Evolutionary conservation across 1,140 invertebrate species (phyloP).

Genomic region (Tetragonula clypearis): DNA sequence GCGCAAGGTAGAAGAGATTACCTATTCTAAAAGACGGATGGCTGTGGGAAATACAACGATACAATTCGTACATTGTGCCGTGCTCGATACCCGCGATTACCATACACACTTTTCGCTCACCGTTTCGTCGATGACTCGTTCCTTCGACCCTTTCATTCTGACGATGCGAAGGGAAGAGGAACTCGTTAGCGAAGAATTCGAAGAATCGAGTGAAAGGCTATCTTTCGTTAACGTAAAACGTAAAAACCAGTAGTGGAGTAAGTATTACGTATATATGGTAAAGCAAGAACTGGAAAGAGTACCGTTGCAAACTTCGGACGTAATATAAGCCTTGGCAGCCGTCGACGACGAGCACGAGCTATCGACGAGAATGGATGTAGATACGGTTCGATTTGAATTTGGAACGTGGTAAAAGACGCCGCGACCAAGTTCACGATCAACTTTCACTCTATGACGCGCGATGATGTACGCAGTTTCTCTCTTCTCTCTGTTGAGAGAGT

Average conservation of each 20-base stretch:
- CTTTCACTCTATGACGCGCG: slow-evolving; percentile 73
- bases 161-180: neutral
- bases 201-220: neutral
- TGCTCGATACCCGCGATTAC: too few relatives aligned
- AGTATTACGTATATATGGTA: neutral
- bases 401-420: neutral
- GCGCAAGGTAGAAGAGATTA: neutral
- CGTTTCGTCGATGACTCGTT: neutral
- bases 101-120: rapidly evolving
- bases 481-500: slow-evolving; percentile 19
- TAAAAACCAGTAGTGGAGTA: neutral
- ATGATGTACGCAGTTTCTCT: slow-evolving; percentile 63
- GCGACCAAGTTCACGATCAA: slow-evolving; percentile 79
- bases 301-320: neutral
- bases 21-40: neutral
- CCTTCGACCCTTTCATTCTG: neutral
- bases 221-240: neutral
- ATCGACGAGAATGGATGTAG: neutral
- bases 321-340: neutral
- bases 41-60: neutral
- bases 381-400: slow-evolving; percentile 23
- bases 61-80: neutral
- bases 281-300: too few relatives aligned
- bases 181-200: neutral
- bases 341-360: neutral